Evolutionary conservation across 2,113 vertebrate genomes (phyloP).

Genomic region (Thamnaconus septentrionalis): DNA sequence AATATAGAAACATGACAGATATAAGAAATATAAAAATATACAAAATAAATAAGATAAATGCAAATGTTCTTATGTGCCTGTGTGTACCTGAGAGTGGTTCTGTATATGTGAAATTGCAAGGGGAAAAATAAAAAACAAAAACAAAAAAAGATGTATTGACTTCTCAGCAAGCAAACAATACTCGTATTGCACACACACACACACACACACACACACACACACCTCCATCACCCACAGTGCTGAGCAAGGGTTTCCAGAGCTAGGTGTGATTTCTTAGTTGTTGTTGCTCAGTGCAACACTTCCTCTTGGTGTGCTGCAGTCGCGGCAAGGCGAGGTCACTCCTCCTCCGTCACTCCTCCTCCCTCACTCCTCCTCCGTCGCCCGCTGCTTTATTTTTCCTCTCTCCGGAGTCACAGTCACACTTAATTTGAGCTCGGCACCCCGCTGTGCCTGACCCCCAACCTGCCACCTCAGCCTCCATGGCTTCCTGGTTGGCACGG

Average conservation of each 20-base stretch:
- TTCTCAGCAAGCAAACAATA: too few relatives aligned
- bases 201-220: too few relatives aligned
- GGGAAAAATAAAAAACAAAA: too few relatives aligned
- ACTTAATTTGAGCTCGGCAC: conserved; percentile 67
- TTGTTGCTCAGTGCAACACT: conserved; percentile 37
- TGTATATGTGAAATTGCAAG: too few relatives aligned
- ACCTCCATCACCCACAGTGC: conserved; percentile 11
- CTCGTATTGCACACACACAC: too few relatives aligned
- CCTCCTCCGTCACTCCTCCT: too few relatives aligned
- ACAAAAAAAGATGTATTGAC: too few relatives aligned
- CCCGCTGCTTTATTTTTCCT: conserved; percentile 64
- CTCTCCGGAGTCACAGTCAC: conserved; percentile 63
- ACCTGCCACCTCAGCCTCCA: conserved; percentile 59
- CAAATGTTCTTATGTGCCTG: too few relatives aligned
- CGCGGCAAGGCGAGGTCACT: conserved; percentile 32
- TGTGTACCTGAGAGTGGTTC: too few relatives aligned
- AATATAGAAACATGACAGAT: too few relatives aligned
- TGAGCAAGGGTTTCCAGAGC: conserved; percentile 29
- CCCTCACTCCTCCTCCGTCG: conserved; percentile 14
- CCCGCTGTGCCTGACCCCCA: conserved; percentile 66
- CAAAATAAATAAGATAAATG: too few relatives aligned
- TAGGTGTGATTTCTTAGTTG: conserved; percentile 14
- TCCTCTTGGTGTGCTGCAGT: conserved; percentile 29
- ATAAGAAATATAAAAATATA: too few relatives aligned
- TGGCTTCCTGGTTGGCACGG: conserved; percentile 56